Evolutionary conservation across 2,113 vertebrate species (phyloP).

Genomic region (Triplophysa dalaica): DNA sequence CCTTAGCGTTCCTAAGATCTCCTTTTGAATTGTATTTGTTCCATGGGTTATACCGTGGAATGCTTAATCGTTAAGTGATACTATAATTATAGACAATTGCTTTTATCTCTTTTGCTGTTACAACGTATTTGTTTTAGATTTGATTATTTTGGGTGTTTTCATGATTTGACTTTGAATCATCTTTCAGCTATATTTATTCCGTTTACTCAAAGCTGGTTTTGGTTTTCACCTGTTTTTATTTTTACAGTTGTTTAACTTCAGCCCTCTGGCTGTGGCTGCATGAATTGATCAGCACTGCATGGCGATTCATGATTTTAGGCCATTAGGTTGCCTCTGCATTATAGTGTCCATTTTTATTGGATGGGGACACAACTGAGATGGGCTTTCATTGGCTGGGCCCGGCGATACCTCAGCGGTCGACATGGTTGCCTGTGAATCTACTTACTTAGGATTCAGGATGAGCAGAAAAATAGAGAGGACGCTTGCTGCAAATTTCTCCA

Average conservation of each 20-base stretch:
- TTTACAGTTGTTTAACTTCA: neutral
- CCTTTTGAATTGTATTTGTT: too few relatives aligned
- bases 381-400: slow-evolving; percentile 35
- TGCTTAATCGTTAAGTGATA: too few relatives aligned
- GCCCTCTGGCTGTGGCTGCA: slow-evolving; percentile 28
- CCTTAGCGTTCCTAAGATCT: too few relatives aligned
- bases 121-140: neutral
- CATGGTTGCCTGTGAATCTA: slow-evolving; percentile 45
- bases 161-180: neutral
- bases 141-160: neutral
- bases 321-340: slow-evolving; percentile 45
- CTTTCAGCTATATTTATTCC: neutral
- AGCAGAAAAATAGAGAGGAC: slow-evolving; percentile 20
- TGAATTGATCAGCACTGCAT: slow-evolving; percentile 47
- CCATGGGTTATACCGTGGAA: too few relatives aligned
- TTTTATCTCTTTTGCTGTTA: neutral
- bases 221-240: too few relatives aligned
- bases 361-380: slow-evolving; percentile 32
- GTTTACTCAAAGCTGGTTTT: too few relatives aligned
- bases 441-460: slow-evolving; percentile 46
- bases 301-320: slow-evolving; percentile 44
- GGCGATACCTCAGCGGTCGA: slow-evolving; percentile 40
- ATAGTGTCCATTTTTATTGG: slow-evolving; percentile 14
- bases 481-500: slow-evolving; percentile 46
- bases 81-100: neutral